Base-by-base conservation (phyloP, 2,113 vertebrate genomes). In the Sarotherodon lohbergeri region DNA sequence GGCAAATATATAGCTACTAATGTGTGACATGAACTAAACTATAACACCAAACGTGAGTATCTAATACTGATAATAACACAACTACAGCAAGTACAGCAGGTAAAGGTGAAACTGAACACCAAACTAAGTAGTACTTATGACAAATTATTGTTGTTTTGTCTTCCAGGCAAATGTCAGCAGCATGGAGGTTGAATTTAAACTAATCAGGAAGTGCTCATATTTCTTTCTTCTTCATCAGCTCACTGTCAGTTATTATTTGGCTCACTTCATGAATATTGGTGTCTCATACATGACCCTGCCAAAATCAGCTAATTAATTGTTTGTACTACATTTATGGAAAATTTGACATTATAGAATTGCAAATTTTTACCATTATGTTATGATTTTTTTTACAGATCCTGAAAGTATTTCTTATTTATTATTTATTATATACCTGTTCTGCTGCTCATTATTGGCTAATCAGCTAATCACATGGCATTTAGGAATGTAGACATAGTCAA, bases 271-370 rank as follows among this genome's bases (percentile, higher is more conserved):
- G 34, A 41, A 13, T 39, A 66, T 13, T 36, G 10, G 63, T 1
- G 34, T 68, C 2, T 68, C 34, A 1, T 39, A 41, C 11, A 2
- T 5, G 11, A 68, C 3, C 19, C 34, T 66, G 32, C 3, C 66
- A 36, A 24, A 43, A 14, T 17, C 41, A 27, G 0, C 14, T 16
- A 16, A 48, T 48, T 48, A 1, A 5, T 6, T 27, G 27, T 73
- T 73, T 4, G 5, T 27, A 17, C 39, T 9, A 46, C 22, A 76
- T 48, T 5, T 48, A 48, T 43, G 10, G 14, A 4, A 76, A 11
- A 12, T 48, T 66, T 36, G 17, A 66, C 17, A n/a, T 2, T 3
- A 12, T 2, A 48, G 0, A 76, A 27, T 10, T 48, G 22, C 9
- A 76, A 50, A 0, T 3, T 48, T 76, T 76, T 11, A 73, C 68